Evolutionary conservation across 1,140 invertebrate species (phyloP).

Genomic region (Drosophila oshimai): DNA sequence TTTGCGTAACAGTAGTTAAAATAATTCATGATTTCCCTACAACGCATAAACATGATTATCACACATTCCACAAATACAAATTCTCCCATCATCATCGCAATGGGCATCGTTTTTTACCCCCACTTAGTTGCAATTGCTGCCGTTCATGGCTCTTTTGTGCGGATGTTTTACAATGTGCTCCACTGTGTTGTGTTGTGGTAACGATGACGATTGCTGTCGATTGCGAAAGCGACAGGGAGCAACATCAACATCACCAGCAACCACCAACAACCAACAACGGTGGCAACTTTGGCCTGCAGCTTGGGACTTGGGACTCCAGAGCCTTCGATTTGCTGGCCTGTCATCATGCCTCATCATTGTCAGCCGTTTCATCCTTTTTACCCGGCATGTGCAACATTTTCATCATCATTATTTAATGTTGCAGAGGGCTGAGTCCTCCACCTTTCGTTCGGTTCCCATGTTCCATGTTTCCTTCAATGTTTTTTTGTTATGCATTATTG

Average conservation of each 20-base stretch:
- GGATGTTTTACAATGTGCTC: slow-evolving; percentile 72
- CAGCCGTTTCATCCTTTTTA: slow-evolving; percentile 42
- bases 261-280: slow-evolving; percentile 44
- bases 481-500: slow-evolving; percentile 67
- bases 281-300: slow-evolving; percentile 75
- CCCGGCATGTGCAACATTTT: slow-evolving; percentile 77
- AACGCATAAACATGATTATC: slow-evolving; percentile 51
- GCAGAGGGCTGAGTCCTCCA: slow-evolving; percentile 39
- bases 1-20: too few relatives aligned
- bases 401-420: slow-evolving; percentile 79
- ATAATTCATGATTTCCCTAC: not conserved
- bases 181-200: slow-evolving; percentile 69
- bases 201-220: slow-evolving; percentile 71
- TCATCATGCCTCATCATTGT: slow-evolving; percentile 80
- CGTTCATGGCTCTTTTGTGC: slow-evolving; percentile 56
- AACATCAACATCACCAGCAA: slow-evolving; percentile 12
- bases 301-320: slow-evolving; percentile 13
- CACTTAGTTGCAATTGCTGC: slow-evolving; percentile 43
- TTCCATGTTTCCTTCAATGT: slow-evolving; percentile 4
- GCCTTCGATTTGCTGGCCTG: slow-evolving; percentile 79
- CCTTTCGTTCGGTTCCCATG: slow-evolving; percentile 37
- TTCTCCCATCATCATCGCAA: slow-evolving; percentile 67
- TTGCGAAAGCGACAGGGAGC: slow-evolving; percentile 21
- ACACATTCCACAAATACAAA: slow-evolving; percentile 43
- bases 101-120: slow-evolving; percentile 47